Evolutionary conservation across 2,888 invertebrate genomes (phyloP), one percentile per base, ranked within the genome.

Genomic region (Byasa hedistus): DNA sequence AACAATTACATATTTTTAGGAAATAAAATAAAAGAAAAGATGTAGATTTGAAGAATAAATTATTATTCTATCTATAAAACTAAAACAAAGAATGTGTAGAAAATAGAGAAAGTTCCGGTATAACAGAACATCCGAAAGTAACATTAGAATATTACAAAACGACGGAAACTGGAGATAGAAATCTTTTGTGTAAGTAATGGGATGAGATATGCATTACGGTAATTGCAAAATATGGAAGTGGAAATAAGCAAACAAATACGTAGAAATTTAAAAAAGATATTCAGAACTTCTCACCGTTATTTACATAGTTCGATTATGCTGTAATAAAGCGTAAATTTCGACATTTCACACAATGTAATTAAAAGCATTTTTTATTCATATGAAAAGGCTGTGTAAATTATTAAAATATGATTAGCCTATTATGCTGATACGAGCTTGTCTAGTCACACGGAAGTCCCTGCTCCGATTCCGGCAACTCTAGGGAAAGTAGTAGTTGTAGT

Each of bases 121-220:
- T 4, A 56, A 39, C 44, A 58, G 56, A 56, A 56, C 56, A 56
- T 56, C 44, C 55, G 17, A 62, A 62, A 55, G 62, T 56, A 62
- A 62, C 44, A 32, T 62, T 62, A 56, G 62, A 62, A 62, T 55
- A 61, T 44, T 24, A 62, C 62, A 56, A 56, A 56, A 62, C 17
- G 24, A 55, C 56, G 27, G 44, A 62, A 62, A 56, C 44, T 44
- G 12, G 24, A 62, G 44, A 56, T 21, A 23, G 19, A 36, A 52
- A 39, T 62, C 56, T 62, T 62, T n/a, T 61, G 61, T 39, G 39
- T n/a, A 61, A 61, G 55, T 55, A 54, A 39, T 55, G 23, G 19
- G 32, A 32, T 32, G 32, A 10, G 22, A 62, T 52, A 62, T 56
- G 39, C 39, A 56, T 62, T 56, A 62, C 39, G 24, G 56, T 62